A percentile compares a stretch with the other conserved stretches of the same genome.
These are phyloP conservation scores for Hypena proboscidalis DNA, from an alignment of 2,888 invertebrate species.

Conservation along the genomic window DNA sequence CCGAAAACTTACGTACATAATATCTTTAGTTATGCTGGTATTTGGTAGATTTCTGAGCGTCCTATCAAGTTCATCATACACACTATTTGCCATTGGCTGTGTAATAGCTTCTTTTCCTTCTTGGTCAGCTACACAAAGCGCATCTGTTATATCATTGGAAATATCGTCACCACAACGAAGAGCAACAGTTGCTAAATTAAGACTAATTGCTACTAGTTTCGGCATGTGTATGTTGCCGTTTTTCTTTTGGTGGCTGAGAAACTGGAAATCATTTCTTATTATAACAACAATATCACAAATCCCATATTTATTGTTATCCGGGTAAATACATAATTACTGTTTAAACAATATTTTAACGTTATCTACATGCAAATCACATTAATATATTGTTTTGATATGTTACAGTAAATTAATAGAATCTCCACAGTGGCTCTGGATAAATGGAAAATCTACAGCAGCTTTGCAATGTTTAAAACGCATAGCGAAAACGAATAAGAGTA, in stretches of 20 bases:
- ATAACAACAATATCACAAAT: constrained; percentile 54
- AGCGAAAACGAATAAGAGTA: constrained; percentile 81
- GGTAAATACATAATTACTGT: constrained; percentile 44
- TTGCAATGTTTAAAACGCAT: constrained; percentile 80
- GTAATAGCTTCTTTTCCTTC: constrained; percentile 59
- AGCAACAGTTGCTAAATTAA: constrained; percentile 51
- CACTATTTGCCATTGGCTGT: constrained; percentile 57
- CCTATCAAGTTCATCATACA: constrained; percentile 52
- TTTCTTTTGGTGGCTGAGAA: constrained; percentile 63
- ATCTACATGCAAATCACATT: no score
- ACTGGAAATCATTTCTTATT: constrained; percentile 62
- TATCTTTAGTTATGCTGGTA: constrained; percentile 55
- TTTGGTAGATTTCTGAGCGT: constrained; percentile 59
- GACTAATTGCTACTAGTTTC: constrained; percentile 52
- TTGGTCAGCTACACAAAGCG: constrained; percentile 59
- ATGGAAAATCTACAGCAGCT: constrained; percentile 77
- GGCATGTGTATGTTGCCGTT: constrained; percentile 61
- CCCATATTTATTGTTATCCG: constrained; percentile 58
- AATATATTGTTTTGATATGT: constrained; percentile 9
- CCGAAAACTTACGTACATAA: constrained; percentile 58
- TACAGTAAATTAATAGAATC: constrained; percentile 87
- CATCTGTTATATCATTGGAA: constrained; percentile 62
- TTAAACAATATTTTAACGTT: no score
- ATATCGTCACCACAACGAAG: constrained; percentile 60
- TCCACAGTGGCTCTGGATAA: constrained; percentile 87